These are phyloP conservation scores for Brachypterus glaber DNA, from an alignment of 2,888 invertebrate genomes.

Conservation along the genomic window DNA sequence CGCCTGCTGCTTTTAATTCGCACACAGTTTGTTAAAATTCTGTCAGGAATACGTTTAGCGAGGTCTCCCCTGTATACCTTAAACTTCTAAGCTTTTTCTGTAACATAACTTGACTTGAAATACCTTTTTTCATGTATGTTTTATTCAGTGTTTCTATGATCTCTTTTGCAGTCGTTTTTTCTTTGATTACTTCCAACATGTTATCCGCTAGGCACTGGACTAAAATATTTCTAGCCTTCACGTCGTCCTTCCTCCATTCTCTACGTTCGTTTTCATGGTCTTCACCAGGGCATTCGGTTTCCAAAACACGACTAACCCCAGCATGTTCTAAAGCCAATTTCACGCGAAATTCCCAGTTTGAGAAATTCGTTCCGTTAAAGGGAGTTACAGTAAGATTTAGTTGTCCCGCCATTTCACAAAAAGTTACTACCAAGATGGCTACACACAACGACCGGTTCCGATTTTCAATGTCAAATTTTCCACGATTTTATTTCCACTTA, in stretches of 20 bases:
- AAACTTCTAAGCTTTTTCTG: slow-evolving; percentile 11
- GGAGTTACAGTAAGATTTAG: too few species aligned
- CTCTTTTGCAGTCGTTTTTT: slow-evolving; percentile 11
- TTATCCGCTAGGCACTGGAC: slow-evolving; percentile 15
- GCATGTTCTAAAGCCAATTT: slow-evolving; percentile 18
- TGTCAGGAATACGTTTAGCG: slow-evolving; percentile 7
- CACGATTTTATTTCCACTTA: slow-evolving; percentile 1
- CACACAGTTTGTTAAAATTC: slow-evolving; percentile 14
- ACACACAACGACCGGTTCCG: too few species aligned
- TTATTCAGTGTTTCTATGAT: slow-evolving; percentile 9
- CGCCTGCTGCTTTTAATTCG: slow-evolving; percentile 11
- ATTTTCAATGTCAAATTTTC: too few species aligned
- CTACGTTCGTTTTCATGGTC: slow-evolving; percentile 1
- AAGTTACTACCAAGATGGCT: too few species aligned
- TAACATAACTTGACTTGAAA: slow-evolving; percentile 10
- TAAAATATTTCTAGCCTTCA: slow-evolving; percentile 13
- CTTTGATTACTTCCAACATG: slow-evolving; percentile 13
- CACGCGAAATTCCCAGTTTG: slow-evolving; percentile 20
- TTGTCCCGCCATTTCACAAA: too few species aligned
- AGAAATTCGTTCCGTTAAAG: slow-evolving; percentile 18
- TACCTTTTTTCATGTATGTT: slow-evolving; percentile 10
- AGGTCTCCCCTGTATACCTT: slow-evolving; percentile 5
- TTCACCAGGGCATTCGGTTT: too few species aligned
- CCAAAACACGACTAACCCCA: too few species aligned
- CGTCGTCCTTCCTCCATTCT: slow-evolving; percentile 11